A percentile compares a stretch with the other conserved stretches of the same genome.
phyloP scores from a whole-genome alignment of 2,888 invertebrate genomes.

The Poecilus cupreus region DNA sequence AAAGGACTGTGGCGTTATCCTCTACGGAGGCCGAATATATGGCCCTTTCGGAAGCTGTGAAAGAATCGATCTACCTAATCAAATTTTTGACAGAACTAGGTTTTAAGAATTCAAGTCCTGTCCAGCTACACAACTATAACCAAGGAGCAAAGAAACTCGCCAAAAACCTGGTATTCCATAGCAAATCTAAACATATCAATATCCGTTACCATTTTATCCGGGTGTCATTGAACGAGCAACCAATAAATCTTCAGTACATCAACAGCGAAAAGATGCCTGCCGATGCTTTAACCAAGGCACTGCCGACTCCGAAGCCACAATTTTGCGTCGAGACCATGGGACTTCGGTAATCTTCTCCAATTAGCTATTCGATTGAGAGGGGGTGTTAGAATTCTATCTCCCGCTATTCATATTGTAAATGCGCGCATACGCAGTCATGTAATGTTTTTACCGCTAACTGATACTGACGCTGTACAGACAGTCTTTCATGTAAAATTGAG shows the following conservation, averaged over 20 bases:
- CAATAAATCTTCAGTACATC: not conserved
- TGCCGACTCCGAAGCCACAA: not conserved
- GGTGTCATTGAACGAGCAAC: not conserved
- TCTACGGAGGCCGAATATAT: conserved; percentile 63
- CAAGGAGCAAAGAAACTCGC: not conserved
- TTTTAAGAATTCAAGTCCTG: too few species aligned
- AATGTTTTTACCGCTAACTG: too few species aligned
- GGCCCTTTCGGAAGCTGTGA: conserved; percentile 60
- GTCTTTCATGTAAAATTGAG: too few species aligned
- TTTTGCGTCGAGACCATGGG: too few species aligned
- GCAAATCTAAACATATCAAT: not conserved
- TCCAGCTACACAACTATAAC: not conserved
- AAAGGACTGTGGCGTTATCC: conserved; percentile 62
- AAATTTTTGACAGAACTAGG: not conserved
- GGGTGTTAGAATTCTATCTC: too few species aligned
- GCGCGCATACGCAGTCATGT: too few species aligned
- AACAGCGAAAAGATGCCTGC: not conserved
- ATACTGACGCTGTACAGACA: too few species aligned
- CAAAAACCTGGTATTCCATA: not conserved
- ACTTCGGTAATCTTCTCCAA: too few species aligned
- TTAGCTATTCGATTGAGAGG: too few species aligned
- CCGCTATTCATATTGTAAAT: too few species aligned
- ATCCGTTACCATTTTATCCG: not conserved
- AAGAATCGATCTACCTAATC: conserved; percentile 61
- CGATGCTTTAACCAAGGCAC: not conserved